Evolutionary conservation across 2,888 invertebrate species (phyloP).

Genomic region (Peribatodes rhomboidaria): DNA sequence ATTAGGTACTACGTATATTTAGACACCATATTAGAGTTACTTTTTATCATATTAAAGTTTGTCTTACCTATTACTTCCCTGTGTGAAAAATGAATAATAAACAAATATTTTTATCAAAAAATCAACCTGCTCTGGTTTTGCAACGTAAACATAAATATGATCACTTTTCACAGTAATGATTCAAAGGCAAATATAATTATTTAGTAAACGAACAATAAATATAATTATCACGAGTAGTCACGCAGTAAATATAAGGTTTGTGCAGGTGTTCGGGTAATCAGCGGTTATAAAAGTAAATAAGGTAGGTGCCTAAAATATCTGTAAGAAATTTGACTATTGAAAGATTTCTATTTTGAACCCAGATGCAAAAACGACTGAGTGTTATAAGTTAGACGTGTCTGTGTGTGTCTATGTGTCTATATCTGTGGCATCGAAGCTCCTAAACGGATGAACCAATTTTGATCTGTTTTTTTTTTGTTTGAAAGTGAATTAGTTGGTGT

Average conservation of each 20-base stretch:
- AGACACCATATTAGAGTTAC: too few species aligned
- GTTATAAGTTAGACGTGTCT: too few species aligned
- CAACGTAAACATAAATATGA: slow-evolving; percentile 1
- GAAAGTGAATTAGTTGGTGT: too few species aligned
- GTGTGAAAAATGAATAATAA: neutral
- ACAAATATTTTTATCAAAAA: neutral
- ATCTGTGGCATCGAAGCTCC: too few species aligned
- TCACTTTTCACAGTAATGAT: slow-evolving; percentile 3
- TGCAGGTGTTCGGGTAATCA: neutral
- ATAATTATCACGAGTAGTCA: slow-evolving; percentile 2
- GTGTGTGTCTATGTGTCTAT: too few species aligned
- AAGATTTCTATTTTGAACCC: too few species aligned
- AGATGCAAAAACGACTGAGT: too few species aligned
- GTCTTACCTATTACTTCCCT: neutral
- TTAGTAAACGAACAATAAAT: slow-evolving; percentile 7
- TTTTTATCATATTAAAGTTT: neutral
- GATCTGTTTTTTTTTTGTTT: too few species aligned
- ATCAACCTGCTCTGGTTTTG: neutral
- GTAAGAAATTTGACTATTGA: too few species aligned
- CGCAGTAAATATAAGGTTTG: neutral
- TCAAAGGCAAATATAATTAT: slow-evolving; percentile 12
- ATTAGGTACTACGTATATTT: too few species aligned
- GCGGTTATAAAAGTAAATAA: too few species aligned
- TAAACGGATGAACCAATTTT: too few species aligned
- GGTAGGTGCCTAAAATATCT: neutral